Evolutionary conservation across 2,797 vertebrate species (phyloP).

Genomic region (Cirrhinus molitorella): DNA sequence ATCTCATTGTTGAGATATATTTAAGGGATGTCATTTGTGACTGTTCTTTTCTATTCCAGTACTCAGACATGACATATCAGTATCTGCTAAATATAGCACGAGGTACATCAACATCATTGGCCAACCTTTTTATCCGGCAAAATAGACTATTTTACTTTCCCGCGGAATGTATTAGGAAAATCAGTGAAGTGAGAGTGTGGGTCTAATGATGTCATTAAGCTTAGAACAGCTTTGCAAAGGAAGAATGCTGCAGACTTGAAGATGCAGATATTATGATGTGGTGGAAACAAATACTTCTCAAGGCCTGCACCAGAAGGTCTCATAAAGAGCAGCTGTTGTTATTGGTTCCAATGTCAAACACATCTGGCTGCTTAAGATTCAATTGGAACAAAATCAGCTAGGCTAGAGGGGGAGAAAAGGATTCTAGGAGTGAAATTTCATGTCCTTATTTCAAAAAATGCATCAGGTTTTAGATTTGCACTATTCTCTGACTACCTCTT

Average conservation of each 20-base stretch:
- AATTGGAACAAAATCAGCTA: constrained; percentile 2
- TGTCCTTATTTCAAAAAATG: constrained; percentile 7
- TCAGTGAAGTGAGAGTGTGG: constrained; percentile 21
- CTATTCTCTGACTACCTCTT: not conserved
- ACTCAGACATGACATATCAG: not conserved
- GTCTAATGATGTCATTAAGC: constrained; percentile 43
- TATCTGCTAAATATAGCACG: constrained; percentile 9
- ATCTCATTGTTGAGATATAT: not conserved
- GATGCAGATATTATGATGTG: not conserved
- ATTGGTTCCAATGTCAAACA: constrained; percentile 22
- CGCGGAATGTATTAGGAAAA: constrained; percentile 7
- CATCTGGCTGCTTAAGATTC: constrained; percentile 11
- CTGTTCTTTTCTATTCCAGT: not conserved
- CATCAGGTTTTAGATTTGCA: not conserved
- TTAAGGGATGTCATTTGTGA: not conserved
- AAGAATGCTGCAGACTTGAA: not conserved
- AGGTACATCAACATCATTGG: constrained; percentile 6
- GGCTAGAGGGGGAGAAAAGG: not conserved
- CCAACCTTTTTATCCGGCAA: constrained; percentile 3
- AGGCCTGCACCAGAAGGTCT: not conserved
- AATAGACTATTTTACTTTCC: constrained; percentile 20
- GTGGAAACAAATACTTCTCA: not conserved
- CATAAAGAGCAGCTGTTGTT: constrained; percentile 18
- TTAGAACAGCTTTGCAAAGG: constrained; percentile 14
- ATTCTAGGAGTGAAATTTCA: not conserved